Conservation (phyloP, 2,888 invertebrate species). For the Tiphia femorata region DNA sequence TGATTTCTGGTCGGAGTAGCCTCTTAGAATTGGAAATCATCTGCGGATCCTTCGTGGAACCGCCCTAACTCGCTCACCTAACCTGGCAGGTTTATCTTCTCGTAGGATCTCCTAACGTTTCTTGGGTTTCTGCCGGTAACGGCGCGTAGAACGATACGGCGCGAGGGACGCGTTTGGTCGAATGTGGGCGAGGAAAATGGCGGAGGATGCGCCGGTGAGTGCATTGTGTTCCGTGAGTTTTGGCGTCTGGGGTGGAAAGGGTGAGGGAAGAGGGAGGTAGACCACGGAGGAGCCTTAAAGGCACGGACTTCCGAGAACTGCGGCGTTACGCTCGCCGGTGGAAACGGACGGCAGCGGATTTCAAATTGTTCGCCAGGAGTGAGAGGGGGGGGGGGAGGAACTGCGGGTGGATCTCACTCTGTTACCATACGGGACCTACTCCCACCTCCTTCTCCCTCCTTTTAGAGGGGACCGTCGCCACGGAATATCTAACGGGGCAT, state of each 20-base stretch:
- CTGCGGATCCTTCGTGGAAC: no score
- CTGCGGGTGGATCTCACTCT: slow-evolving; percentile 17
- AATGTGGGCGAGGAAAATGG: slow-evolving; percentile 9
- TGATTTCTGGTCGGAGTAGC: no score
- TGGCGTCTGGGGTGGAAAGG: slow-evolving; percentile 11
- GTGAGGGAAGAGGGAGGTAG: slow-evolving; percentile 6
- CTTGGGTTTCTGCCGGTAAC: not conserved
- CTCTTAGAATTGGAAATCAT: no score
- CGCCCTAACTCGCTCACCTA: no score
- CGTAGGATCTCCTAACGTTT: no score
- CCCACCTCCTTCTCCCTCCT: no score
- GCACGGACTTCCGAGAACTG: slow-evolving; percentile 39
- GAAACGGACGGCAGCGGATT: slow-evolving; percentile 24
- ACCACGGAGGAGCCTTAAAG: slow-evolving; percentile 23
- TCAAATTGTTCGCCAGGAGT: slow-evolving; percentile 24
- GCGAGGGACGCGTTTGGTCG: not conserved
- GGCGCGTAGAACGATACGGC: not conserved
- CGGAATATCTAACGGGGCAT: no score
- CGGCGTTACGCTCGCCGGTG: slow-evolving; percentile 39
- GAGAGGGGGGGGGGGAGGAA: no score
- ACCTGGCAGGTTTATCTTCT: no score
- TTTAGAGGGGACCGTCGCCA: no score
- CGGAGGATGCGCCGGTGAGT: slow-evolving; percentile 32
- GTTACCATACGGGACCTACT: slow-evolving; percentile 13
- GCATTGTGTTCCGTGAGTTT: slow-evolving; percentile 43